Percentiles rank a stretch among this genome's conserved stretches.
Evolutionary conservation across 2,888 invertebrate genomes (phyloP).

Genomic region (Ectemnius continuus): DNA sequence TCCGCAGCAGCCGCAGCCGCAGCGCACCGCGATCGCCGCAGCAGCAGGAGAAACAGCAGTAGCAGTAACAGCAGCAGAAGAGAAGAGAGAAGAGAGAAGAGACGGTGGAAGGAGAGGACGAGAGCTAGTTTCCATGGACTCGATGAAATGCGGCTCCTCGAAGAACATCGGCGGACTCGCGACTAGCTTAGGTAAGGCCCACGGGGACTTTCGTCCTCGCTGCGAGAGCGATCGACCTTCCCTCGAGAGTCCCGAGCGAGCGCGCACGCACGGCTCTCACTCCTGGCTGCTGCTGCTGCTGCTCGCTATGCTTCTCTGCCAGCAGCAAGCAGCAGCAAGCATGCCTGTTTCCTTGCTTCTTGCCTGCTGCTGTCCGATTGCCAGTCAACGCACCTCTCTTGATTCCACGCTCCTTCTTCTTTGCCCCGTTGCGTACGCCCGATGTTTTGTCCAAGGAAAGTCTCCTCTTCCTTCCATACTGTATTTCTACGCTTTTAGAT

Average conservation of each 20-base stretch:
- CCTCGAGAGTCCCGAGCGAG: background rate
- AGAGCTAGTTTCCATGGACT: constrained; percentile 68
- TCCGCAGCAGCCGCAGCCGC: background rate
- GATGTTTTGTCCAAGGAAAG: too few relatives aligned
- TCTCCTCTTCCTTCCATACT: too few relatives aligned
- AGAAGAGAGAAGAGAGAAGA: too few relatives aligned
- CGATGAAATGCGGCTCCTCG: constrained; percentile 75
- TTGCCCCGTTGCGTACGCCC: too few relatives aligned
- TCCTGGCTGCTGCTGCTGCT: too few relatives aligned
- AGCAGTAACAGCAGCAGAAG: background rate
- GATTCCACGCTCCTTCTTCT: too few relatives aligned
- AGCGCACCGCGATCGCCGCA: background rate
- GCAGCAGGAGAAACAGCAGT: background rate
- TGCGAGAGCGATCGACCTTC: background rate
- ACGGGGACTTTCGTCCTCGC: constrained; percentile 35
- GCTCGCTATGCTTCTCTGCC: background rate
- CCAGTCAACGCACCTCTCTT: background rate
- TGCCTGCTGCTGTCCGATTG: too few relatives aligned
- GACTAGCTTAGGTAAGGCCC: constrained; percentile 74
- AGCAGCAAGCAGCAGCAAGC: too few relatives aligned
- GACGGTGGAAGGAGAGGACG: background rate
- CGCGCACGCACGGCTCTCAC: background rate
- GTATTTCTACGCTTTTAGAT: too few relatives aligned
- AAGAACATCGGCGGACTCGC: constrained; percentile 69
- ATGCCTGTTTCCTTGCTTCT: too few relatives aligned